These are phyloP conservation scores for Mactra quadrangularis DNA, from an alignment of 1,140 invertebrate genomes.

Conservation along the genomic window DNA sequence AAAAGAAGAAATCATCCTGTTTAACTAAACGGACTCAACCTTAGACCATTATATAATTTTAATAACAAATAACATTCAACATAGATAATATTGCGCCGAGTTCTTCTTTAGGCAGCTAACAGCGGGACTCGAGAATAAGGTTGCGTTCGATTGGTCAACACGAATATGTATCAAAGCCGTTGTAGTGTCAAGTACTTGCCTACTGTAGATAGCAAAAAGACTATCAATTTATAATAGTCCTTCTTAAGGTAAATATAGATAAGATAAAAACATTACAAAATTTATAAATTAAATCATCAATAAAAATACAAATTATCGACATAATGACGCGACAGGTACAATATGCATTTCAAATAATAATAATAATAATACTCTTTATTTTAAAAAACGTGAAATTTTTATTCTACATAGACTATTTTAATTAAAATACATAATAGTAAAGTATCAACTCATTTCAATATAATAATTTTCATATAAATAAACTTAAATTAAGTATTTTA, in stretches of 20 bases:
- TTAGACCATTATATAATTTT: constrained; percentile 25
- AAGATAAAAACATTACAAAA: constrained; percentile 57
- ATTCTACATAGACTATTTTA: no score
- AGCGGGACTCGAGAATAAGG: constrained; percentile 56
- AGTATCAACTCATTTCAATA: no score
- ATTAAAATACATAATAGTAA: no score
- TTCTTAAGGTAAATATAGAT: constrained; percentile 35
- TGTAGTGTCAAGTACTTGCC: constrained; percentile 64
- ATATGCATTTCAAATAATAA: constrained; percentile 18
- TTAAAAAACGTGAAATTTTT: no score
- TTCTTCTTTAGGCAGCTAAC: neutral
- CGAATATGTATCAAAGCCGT: constrained; percentile 54
- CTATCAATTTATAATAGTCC: constrained; percentile 37
- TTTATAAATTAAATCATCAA: constrained; percentile 63
- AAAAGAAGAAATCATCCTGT: neutral
- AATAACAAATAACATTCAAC: constrained; percentile 43
- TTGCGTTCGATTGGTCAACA: constrained; percentile 44
- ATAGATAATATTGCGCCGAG: neutral
- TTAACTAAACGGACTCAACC: constrained; percentile 19
- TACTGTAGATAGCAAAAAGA: constrained; percentile 56
- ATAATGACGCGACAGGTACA: constrained; percentile 50
- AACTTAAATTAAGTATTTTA: no score
- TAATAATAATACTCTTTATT: constrained; percentile 25
- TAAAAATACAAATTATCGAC: constrained; percentile 53
- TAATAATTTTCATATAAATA: no score